These are phyloP conservation scores for Chloroceryle aenea DNA, from an alignment of 2,113 vertebrate genomes.

Conservation along the genomic window DNA sequence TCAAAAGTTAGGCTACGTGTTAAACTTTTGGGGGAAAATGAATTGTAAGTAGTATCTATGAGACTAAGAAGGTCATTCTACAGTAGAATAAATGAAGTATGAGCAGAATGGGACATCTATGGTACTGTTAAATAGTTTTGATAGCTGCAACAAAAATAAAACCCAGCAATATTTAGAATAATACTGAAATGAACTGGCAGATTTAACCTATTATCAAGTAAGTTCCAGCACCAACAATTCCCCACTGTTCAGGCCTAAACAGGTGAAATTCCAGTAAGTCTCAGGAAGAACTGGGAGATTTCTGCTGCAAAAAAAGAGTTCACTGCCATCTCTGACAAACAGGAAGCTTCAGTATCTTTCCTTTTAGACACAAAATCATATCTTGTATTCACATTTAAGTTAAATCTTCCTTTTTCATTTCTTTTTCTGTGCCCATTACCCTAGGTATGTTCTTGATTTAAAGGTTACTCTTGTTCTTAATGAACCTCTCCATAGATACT, in stretches of 20 bases:
- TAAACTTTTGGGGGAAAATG: slow-evolving; percentile 25
- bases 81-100: slow-evolving; percentile 44
- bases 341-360: slow-evolving; percentile 10
- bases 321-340: background rate
- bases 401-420: background rate
- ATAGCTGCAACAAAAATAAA: slow-evolving; percentile 42
- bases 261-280: slow-evolving; percentile 42
- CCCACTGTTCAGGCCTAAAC: slow-evolving; percentile 21
- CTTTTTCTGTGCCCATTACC: background rate
- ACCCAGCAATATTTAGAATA: slow-evolving; percentile 57
- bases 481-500: background rate
- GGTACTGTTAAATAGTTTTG: slow-evolving; percentile 7
- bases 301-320: background rate
- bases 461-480: background rate
- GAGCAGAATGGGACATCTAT: slow-evolving; percentile 18
- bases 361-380: slow-evolving; percentile 16
- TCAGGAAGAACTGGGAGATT: background rate
- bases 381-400: background rate
- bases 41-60: slow-evolving; percentile 40
- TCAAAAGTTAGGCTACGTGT: slow-evolving; percentile 40
- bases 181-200: slow-evolving; percentile 18
- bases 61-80: slow-evolving; percentile 38
- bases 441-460: background rate
- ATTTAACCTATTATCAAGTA: background rate
- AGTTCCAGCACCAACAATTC: slow-evolving; percentile 23